A percentile compares a stretch with the other conserved stretches of the same genome.
These are phyloP conservation scores for Scaptomyza caliginosa DNA, from an alignment of 2,888 invertebrate genomes.

Conservation along the genomic window DNA sequence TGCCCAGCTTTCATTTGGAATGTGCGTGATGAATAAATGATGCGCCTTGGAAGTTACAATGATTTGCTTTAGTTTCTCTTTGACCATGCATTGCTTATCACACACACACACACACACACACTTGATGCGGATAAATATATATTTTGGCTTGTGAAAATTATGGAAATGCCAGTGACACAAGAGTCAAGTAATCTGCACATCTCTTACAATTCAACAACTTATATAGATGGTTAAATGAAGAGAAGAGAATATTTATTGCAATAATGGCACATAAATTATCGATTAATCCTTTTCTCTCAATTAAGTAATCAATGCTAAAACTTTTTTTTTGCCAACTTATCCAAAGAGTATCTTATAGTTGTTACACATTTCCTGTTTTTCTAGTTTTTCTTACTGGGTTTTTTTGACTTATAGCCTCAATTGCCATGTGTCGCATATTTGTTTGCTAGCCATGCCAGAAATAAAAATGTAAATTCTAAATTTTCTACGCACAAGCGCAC, in stretches of 20 bases:
- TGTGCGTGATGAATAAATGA: conserved; percentile 78
- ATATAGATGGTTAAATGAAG: not conserved
- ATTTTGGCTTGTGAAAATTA: conserved; percentile 23
- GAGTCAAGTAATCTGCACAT: conserved; percentile 27
- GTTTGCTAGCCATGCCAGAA: conserved; percentile 41
- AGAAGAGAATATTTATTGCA: not conserved
- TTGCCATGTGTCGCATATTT: conserved; percentile 72
- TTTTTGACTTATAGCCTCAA: conserved; percentile 42
- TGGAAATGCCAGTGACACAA: conserved; percentile 25
- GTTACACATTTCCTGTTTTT: not conserved
- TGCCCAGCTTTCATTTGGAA: conserved; percentile 55
- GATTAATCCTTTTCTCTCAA: no score
- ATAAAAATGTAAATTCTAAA: conserved; percentile 72
- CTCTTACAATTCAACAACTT: not conserved
- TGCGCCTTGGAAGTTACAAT: conserved; percentile 68
- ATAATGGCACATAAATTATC: not conserved
- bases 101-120: conserved; percentile 10
- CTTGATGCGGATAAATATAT: not conserved
- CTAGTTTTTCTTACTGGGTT: not conserved
- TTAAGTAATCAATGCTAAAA: not conserved
- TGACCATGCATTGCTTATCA: conserved; percentile 25
- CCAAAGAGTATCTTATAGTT: conserved; percentile 22
- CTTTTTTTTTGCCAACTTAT: not conserved
- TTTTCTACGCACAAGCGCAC: conserved; percentile 71
- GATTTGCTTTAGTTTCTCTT: conserved; percentile 65